Percentiles rank a stretch among this genome's conserved stretches.
phyloP scores from a whole-genome alignment of 2,888 invertebrate species.

The Malacosoma neustria region DNA sequence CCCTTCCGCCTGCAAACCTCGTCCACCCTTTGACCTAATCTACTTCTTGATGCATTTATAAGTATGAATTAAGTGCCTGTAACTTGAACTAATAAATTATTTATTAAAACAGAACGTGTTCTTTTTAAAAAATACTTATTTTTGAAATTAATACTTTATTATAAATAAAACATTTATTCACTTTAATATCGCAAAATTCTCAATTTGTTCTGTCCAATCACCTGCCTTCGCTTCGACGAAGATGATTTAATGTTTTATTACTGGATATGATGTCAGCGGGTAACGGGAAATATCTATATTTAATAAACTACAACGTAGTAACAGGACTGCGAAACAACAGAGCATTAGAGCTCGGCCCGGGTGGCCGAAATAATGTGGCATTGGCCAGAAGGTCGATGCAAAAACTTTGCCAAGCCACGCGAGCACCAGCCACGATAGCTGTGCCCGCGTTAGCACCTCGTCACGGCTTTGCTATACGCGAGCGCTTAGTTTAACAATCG shows the following conservation, averaged over 20 bases:
- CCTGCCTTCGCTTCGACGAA: neutral
- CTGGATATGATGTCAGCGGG: conserved; percentile 2
- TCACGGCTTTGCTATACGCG: conserved; percentile 10
- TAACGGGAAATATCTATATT: conserved; percentile 8
- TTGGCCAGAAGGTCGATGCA: conserved; percentile 69
- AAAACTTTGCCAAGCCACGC: conserved; percentile 76
- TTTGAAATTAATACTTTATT: too few species aligned
- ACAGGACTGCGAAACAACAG: conserved; percentile 18
- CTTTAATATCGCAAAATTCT: too few species aligned
- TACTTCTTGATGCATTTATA: conserved; percentile 60
- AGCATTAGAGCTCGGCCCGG: conserved; percentile 22
- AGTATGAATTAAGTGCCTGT: conserved; percentile 23
- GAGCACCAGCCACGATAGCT: conserved; percentile 33
- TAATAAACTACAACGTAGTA: conserved; percentile 21
- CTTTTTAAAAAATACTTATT: too few species aligned
- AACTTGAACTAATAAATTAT: too few species aligned
- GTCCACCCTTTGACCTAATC: conserved; percentile 49
- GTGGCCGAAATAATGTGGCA: conserved; percentile 57
- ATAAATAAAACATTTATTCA: too few species aligned
- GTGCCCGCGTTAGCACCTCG: conserved; percentile 28
- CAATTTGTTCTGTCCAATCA: too few species aligned
- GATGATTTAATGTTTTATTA: neutral
- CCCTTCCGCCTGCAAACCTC: conserved; percentile 22
- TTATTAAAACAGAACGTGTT: too few species aligned
- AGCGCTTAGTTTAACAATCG: neutral